A percentile compares a stretch with the other conserved stretches of the same genome.
phyloP scores from a whole-genome alignment of 2,113 vertebrate genomes.

The Melanotaenia duboulayi region DNA sequence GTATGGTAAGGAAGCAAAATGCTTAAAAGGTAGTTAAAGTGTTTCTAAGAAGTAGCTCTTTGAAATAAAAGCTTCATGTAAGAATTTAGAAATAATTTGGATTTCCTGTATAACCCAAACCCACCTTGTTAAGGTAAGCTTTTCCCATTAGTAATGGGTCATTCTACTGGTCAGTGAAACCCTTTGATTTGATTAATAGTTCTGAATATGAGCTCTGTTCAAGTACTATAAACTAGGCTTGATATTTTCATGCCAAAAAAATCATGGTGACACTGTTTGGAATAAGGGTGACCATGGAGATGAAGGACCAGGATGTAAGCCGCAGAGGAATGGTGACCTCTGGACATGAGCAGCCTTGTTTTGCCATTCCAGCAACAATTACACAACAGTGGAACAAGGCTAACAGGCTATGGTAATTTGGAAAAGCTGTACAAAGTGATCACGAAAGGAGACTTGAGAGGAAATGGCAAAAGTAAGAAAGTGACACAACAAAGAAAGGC shows the following conservation, averaged over 20 bases:
- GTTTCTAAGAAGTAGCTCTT: slow-evolving; percentile 6
- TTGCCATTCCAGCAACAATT: slow-evolving; percentile 55
- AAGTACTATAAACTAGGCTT: slow-evolving; percentile 52
- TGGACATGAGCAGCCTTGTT: slow-evolving; percentile 43
- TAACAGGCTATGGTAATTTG: slow-evolving; percentile 51
- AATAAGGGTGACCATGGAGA: slow-evolving; percentile 74
- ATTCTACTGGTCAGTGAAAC: slow-evolving; percentile 25
- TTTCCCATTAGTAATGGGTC: slow-evolving; percentile 59
- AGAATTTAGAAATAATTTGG: slow-evolving; percentile 46
- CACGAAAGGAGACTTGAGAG: slow-evolving; percentile 28
- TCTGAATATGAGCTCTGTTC: slow-evolving; percentile 42
- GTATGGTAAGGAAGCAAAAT: slow-evolving; percentile 17
- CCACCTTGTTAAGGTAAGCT: slow-evolving; percentile 23
- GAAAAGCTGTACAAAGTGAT: slow-evolving; percentile 24
- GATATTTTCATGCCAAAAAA: slow-evolving; percentile 32
- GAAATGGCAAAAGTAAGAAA: slow-evolving; percentile 26
- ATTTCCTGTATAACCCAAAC: slow-evolving; percentile 24
- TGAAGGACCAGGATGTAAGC: slow-evolving; percentile 72
- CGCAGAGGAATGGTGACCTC: slow-evolving; percentile 69
- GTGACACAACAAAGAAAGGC: slow-evolving; percentile 57
- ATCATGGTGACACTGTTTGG: slow-evolving; percentile 47
- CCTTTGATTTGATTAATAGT: slow-evolving; percentile 57
- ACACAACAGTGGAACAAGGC: slow-evolving; percentile 57
- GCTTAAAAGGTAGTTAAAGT: slow-evolving; percentile 20
- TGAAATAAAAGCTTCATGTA: slow-evolving; percentile 40